phyloP scores from a whole-genome alignment of 2,888 invertebrate species.

The Loripinus fragilis region DNA sequence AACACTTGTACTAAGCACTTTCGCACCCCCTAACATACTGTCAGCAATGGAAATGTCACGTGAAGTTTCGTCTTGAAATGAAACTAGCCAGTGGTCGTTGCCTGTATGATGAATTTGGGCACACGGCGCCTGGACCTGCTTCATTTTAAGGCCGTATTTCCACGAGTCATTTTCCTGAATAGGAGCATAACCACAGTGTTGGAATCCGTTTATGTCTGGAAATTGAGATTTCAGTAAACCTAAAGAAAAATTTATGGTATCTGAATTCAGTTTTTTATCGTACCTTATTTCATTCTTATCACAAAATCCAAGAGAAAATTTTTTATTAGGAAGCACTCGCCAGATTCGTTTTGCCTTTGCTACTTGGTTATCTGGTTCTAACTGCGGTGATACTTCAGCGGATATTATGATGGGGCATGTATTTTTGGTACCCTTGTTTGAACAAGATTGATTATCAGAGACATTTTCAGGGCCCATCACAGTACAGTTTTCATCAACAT shows the following conservation, averaged over 20 bases:
- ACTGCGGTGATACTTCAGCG: too few species aligned
- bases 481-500: too few species aligned
- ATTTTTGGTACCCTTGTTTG: background rate
- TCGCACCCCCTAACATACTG: background rate
- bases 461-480: too few species aligned
- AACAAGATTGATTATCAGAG: background rate
- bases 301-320: background rate
- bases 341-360: background rate
- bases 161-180: background rate
- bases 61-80: background rate
- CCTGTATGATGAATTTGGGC: background rate
- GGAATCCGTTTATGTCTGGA: background rate
- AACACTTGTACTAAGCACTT: background rate
- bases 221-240: background rate
- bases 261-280: background rate
- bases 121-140: background rate
- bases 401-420: background rate
- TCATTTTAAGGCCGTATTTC: conserved; percentile 7
- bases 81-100: background rate
- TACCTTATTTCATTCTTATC: background rate
- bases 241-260: background rate
- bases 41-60: background rate
- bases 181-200: conserved; percentile 1
- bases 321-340: background rate
- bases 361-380: background rate